phyloP scores from a whole-genome alignment of 2,888 invertebrate genomes.

The Acrocyrtus sp. region DNA sequence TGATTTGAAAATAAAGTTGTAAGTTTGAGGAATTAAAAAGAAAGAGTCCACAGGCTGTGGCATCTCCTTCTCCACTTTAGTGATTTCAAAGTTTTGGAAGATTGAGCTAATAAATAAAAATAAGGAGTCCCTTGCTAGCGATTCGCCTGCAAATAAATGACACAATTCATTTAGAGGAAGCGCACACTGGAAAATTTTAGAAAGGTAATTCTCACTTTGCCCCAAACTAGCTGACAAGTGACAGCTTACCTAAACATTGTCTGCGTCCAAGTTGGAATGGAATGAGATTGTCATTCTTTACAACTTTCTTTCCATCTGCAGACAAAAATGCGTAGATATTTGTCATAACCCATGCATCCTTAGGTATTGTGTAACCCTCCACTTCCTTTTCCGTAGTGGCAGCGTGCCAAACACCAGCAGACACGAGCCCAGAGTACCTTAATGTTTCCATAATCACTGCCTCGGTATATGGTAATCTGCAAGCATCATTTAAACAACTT shows the following conservation, averaged over 20 bases:
- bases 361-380: constrained; percentile 48
- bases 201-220: not conserved
- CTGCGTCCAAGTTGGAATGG: constrained; percentile 14
- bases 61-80: not conserved
- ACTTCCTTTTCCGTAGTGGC: constrained; percentile 27
- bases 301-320: constrained; percentile 15
- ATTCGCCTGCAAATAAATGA: constrained; percentile 1
- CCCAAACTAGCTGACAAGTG: not conserved
- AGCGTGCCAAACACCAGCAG: constrained; percentile 53
- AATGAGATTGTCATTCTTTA: constrained; percentile 1
- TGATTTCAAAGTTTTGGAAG: constrained; percentile 5
- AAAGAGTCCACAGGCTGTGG: not conserved
- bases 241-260: too few species aligned
- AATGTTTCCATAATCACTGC: constrained; percentile 48
- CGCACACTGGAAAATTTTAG: not conserved
- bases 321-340: constrained; percentile 44
- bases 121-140: constrained; percentile 11
- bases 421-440: constrained; percentile 44
- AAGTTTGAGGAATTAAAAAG: not conserved
- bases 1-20: constrained; percentile 5
- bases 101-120: constrained; percentile 13
- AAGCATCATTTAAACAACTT: too few species aligned
- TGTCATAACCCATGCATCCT: constrained; percentile 51
- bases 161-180: not conserved
- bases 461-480: constrained; percentile 14